Evolutionary conservation across 2,888 invertebrate genomes (phyloP), one percentile per base, ranked within the genome.

Genomic region (Neoascia interrupta): DNA sequence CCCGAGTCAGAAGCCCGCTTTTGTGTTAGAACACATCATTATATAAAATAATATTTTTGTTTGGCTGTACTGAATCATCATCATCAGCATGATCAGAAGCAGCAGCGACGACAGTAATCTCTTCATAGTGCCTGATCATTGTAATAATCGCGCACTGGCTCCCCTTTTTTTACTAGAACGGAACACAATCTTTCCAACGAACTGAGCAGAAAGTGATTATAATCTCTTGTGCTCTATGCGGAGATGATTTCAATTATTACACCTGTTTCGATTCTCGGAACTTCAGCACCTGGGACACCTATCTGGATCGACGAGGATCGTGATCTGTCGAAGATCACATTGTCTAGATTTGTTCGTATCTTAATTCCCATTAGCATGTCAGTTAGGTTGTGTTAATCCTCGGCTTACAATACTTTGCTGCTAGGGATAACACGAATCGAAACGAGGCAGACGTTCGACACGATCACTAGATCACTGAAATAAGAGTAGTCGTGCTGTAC

Each of bases 241-340:
- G 82, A 82, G 84, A 41, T 83, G 83, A 84, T 85, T 87, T 84
- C 87, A 87, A 87, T 87, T 87, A 87, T 87, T 86, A 87, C 87
- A 87, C 87, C 87, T 87, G 87, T 84, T 43, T 39, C 16, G 11
- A n/a, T 66, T 79, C 80, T 63, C 74, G 80, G 63, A 68, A 73
- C 18, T 47, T 21, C 37, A 45, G 13, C n/a, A 10, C 16, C 13
- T 13, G 10, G 26, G 5, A 6, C 5, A 19, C 11, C 26, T n/a
- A 11, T 39, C n/a, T 36, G 47, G 47, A 49, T 31, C 19, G 26
- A 18, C 28, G 3, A 28, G 64, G 69, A 61, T 63, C 61, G 45
- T 41, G 41, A 68, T 74, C 73, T 45, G 54, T 54, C 47, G 49
- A 13, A 19, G 60, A 56, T 10, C 15, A n/a, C n/a, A 15, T 75